These are phyloP conservation scores for Xenopus borealis DNA, from an alignment of 2,113 vertebrate species.

Conservation along the genomic window DNA sequence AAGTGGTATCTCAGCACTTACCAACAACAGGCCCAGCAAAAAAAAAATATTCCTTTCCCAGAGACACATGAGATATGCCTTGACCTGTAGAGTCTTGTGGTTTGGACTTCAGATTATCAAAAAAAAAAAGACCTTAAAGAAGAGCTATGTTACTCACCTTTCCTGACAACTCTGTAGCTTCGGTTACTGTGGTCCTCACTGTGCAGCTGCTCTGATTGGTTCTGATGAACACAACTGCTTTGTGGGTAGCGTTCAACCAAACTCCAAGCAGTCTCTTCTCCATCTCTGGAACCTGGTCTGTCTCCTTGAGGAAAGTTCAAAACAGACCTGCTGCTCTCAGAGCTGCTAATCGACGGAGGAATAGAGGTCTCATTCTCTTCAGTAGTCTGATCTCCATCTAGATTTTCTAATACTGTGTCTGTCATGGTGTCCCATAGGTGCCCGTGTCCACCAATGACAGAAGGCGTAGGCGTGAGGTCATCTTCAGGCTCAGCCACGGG, in stretches of 20 bases:
- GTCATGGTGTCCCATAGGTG: constrained; percentile 45
- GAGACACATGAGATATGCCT: no score
- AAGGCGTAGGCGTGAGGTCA: constrained; percentile 60
- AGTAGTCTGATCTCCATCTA: not conserved
- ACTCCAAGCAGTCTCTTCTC: not conserved
- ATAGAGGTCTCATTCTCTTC: rapidly evolving
- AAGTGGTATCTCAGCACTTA: no score
- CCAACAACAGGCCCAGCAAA: no score
- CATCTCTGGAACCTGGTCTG: rapidly evolving
- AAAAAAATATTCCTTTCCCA: no score
- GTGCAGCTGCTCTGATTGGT: constrained; percentile 39
- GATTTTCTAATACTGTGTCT: constrained; percentile 37
- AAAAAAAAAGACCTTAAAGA: no score
- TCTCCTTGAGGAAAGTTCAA: not conserved
- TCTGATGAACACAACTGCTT: constrained; percentile 46
- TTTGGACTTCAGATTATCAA: no score
- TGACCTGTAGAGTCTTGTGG: no score
- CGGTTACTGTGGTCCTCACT: constrained; percentile 21
- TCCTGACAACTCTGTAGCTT: constrained; percentile 63
- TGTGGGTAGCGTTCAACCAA: constrained; percentile 15
- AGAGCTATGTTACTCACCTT: constrained; percentile 53
- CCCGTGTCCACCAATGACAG: constrained; percentile 30
- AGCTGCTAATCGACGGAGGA: not conserved
- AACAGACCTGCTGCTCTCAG: not conserved
- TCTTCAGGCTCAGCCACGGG: constrained; percentile 53